Conservation (phyloP, 2,888 invertebrate species). For the Omphaloscelis lunosa region DNA sequence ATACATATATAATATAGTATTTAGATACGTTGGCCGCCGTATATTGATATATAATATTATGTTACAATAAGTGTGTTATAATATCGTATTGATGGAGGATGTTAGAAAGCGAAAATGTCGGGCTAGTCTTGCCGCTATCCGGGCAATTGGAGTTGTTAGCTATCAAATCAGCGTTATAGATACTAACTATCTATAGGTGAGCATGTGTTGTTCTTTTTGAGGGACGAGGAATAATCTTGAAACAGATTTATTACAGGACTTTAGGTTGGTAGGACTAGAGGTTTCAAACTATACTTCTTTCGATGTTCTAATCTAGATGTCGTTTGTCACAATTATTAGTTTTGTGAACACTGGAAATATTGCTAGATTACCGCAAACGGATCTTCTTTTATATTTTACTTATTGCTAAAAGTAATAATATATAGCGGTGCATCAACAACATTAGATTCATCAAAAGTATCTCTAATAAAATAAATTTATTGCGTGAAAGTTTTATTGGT, state of each 20-base stretch:
- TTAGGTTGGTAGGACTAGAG: too few relatives aligned
- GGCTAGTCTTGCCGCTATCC: conserved; percentile 2
- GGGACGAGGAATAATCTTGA: neutral
- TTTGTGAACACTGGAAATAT: neutral
- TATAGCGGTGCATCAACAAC: neutral
- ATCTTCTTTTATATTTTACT: neutral
- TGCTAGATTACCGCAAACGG: neutral
- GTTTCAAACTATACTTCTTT: neutral
- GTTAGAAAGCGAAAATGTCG: conserved; percentile 56
- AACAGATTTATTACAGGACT: neutral
- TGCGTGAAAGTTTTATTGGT: conserved; percentile 41
- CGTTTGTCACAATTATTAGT: neutral
- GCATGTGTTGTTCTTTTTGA: neutral
- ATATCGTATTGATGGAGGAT: conserved; percentile 34
- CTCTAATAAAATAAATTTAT: conserved; percentile 22
- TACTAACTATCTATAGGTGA: neutral
- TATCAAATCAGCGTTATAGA: neutral
- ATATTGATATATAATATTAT: conserved; percentile 49
- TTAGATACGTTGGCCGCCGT: conserved; percentile 16
- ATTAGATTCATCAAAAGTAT: conserved; percentile 1
- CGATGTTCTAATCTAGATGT: neutral
- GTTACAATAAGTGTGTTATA: conserved; percentile 47
- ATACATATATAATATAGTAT: conserved; percentile 58
- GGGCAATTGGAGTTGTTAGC: neutral
- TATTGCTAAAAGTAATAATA: neutral